A percentile compares a stretch with the other conserved stretches of the same genome.
phyloP scores from a whole-genome alignment of 2,797 vertebrate species.

The Danio albolineatus region DNA sequence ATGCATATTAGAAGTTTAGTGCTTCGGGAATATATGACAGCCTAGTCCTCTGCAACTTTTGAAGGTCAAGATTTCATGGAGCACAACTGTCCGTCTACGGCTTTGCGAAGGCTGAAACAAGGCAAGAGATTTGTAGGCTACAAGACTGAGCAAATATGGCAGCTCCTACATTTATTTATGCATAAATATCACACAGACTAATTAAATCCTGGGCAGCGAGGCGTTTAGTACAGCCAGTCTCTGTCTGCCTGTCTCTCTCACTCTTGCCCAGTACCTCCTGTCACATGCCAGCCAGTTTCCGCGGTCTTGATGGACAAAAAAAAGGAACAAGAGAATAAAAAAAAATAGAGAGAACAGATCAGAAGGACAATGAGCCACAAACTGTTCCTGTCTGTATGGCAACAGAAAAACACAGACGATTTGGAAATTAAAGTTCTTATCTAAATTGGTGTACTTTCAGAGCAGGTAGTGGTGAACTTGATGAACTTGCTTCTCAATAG shows the following conservation, averaged over 20 bases:
- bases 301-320: slow-evolving; percentile 25
- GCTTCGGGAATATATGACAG: not conserved
- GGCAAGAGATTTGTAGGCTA: slow-evolving; percentile 6
- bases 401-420: not conserved
- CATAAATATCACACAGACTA: slow-evolving; percentile 53
- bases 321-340: slow-evolving; percentile 16
- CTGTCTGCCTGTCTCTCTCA: slow-evolving; percentile 25
- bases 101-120: not conserved
- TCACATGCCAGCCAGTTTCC: slow-evolving; percentile 44
- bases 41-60: not conserved
- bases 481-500: not conserved
- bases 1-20: not conserved
- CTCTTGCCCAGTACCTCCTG: slow-evolving; percentile 35
- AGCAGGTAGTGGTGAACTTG: not conserved
- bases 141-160: slow-evolving; percentile 46
- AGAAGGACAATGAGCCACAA: slow-evolving; percentile 2
- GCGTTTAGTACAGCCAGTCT: slow-evolving; percentile 38
- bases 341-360: not conserved
- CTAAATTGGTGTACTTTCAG: not conserved
- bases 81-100: not conserved
- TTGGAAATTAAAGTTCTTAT: slow-evolving; percentile 58
- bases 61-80: not conserved
- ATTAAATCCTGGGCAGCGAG: slow-evolving; percentile 53
- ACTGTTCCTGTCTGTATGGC: not conserved
- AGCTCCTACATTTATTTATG: slow-evolving; percentile 48